These are phyloP conservation scores for Merodon equestris DNA, from an alignment of 2,888 invertebrate species.

Conservation along the genomic window DNA sequence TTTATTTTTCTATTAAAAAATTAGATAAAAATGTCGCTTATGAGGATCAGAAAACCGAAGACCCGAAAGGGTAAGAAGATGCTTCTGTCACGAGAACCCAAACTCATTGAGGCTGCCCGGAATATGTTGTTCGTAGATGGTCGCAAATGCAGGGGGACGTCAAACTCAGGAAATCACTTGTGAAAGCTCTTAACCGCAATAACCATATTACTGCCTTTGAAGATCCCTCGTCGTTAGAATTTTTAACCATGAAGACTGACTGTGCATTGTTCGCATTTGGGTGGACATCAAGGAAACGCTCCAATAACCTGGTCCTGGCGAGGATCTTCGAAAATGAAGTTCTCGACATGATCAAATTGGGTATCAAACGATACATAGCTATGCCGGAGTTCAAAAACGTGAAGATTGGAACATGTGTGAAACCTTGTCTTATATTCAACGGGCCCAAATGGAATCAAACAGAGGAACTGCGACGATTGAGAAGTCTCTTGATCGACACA, in stretches of 20 bases:
- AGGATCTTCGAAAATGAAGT: slow-evolving; percentile 93
- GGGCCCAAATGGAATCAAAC: slow-evolving; percentile 94
- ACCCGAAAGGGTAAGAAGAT: slow-evolving; percentile 93
- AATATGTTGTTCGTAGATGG: slow-evolving; percentile 91
- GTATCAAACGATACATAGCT: slow-evolving; percentile 89
- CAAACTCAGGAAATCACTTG: slow-evolving; percentile 91
- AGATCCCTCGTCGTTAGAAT: slow-evolving; percentile 89
- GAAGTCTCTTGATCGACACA: slow-evolving; percentile 94
- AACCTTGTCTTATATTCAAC: slow-evolving; percentile 94
- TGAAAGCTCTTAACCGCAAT: slow-evolving; percentile 86
- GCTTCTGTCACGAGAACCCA: slow-evolving; percentile 89
- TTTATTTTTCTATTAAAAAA: too few relatives aligned
- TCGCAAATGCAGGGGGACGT: slow-evolving; percentile 87
- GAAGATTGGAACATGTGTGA: slow-evolving; percentile 89
- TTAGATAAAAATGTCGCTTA: too few relatives aligned
- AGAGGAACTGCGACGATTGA: slow-evolving; percentile 89
- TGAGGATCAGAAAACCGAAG: slow-evolving; percentile 94
- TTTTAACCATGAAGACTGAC: slow-evolving; percentile 89
- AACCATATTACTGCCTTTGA: slow-evolving; percentile 97
- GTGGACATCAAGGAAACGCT: slow-evolving; percentile 96
- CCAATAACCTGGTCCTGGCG: slow-evolving; percentile 93
- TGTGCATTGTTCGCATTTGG: slow-evolving; percentile 94
- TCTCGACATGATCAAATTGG: slow-evolving; percentile 97
- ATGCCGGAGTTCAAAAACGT: slow-evolving; percentile 89
- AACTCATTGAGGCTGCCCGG: slow-evolving; percentile 93